A percentile compares a stretch with the other conserved stretches of the same genome.
These are phyloP conservation scores for Emys orbicularis DNA, from an alignment of 2,797 vertebrate genomes.

Conservation along the genomic window DNA sequence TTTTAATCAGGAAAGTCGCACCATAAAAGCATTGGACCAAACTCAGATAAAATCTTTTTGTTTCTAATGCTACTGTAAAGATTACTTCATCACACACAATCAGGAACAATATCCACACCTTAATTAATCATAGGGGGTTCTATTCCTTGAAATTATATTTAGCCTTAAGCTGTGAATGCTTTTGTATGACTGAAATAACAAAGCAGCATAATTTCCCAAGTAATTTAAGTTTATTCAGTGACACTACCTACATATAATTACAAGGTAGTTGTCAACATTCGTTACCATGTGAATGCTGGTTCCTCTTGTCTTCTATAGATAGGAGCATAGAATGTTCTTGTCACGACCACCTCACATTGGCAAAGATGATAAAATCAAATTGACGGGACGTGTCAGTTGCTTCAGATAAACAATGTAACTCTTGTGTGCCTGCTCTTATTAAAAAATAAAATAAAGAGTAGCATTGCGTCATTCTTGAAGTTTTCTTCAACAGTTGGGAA, in stretches of 20 bases:
- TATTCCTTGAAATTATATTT: constrained; percentile 75
- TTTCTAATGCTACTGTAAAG: constrained; percentile 52
- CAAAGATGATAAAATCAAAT: constrained; percentile 67
- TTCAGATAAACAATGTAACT: constrained; percentile 61
- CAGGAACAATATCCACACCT: constrained; percentile 30
- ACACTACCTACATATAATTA: constrained; percentile 87
- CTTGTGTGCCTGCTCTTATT: constrained; percentile 46
- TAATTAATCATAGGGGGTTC: constrained; percentile 75
- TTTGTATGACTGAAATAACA: constrained; percentile 78
- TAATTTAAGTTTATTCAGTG: constrained; percentile 90
- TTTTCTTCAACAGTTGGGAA: constrained; percentile 37
- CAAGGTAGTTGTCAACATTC: constrained; percentile 88
- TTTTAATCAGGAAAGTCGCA: constrained; percentile 35
- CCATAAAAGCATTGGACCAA: constrained; percentile 21
- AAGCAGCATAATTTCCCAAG: constrained; percentile 79
- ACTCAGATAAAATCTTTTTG: constrained; percentile 23
- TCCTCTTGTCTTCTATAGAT: constrained; percentile 69
- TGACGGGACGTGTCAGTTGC: constrained; percentile 71
- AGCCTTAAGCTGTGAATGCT: constrained; percentile 74
- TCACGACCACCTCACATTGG: constrained; percentile 61
- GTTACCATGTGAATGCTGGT: constrained; percentile 74
- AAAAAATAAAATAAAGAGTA: constrained; percentile 64
- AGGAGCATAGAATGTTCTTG: constrained; percentile 71
- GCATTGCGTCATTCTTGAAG: constrained; percentile 61
- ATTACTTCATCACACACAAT: constrained; percentile 31